phyloP scores from a whole-genome alignment of 2,888 invertebrate genomes.

The Pemphredon lugubris region DNA sequence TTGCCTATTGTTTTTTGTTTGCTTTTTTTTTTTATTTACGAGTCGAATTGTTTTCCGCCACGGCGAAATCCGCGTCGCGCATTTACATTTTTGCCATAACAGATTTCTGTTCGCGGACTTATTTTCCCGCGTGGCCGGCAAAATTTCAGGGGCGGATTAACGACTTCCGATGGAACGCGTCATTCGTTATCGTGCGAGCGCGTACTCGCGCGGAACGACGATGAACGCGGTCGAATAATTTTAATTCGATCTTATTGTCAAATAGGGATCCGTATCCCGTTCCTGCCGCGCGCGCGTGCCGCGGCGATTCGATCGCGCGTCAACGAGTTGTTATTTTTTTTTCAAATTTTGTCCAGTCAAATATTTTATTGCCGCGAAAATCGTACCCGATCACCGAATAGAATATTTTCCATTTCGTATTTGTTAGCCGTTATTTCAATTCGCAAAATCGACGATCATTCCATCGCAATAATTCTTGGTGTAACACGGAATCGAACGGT shows the following conservation, averaged over 20 bases:
- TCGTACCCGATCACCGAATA: too few species aligned
- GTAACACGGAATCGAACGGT: not conserved
- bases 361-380: too few species aligned
- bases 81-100: not conserved
- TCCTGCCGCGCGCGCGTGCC: too few species aligned
- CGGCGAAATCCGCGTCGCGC: not conserved
- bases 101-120: not conserved
- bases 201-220: too few species aligned
- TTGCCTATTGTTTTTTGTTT: slow-evolving; percentile 2
- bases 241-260: too few species aligned
- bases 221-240: too few species aligned
- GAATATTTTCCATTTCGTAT: too few species aligned
- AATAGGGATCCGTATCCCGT: too few species aligned
- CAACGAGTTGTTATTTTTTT: too few species aligned
- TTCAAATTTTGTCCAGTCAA: too few species aligned
- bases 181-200: not conserved
- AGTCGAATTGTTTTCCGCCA: slow-evolving; percentile 9
- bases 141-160: slow-evolving; percentile 31
- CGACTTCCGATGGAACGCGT: slow-evolving; percentile 30
- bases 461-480: not conserved
- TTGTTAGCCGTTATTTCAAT: too few species aligned
- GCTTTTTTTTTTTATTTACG: slow-evolving; percentile 14
- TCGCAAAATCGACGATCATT: not conserved
- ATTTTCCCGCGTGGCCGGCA: not conserved
- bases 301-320: too few species aligned